These are phyloP conservation scores for Actinemys pallida DNA, from an alignment of 2,113 vertebrate genomes.

Conservation along the genomic window DNA sequence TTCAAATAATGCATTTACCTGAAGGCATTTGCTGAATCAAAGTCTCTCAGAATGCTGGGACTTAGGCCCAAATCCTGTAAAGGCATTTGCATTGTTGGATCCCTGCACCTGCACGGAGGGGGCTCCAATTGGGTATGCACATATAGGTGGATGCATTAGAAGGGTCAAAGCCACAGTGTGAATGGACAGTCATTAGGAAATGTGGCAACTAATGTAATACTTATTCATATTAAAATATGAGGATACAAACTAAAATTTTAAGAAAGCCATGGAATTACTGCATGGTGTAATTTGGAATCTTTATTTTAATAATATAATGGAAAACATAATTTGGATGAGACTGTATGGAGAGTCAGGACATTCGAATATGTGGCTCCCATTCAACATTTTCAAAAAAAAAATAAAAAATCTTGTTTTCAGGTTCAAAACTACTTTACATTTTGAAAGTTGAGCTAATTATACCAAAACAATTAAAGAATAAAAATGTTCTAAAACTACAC, in stretches of 20 bases:
- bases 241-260: not conserved
- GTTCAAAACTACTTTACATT: not conserved
- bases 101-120: not conserved
- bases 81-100: accelerated
- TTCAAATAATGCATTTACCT: not conserved
- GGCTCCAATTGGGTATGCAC: not conserved
- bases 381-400: not conserved
- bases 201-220: not conserved
- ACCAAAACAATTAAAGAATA: not conserved
- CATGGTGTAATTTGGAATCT: not conserved
- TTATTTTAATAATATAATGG: not conserved
- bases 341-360: not conserved
- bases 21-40: not conserved
- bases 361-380: not conserved
- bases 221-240: not conserved
- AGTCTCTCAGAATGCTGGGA: not conserved
- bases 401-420: not conserved
- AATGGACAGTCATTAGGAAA: not conserved
- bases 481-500: not conserved
- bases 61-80: not conserved
- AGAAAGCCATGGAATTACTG: not conserved
- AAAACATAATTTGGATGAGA: not conserved
- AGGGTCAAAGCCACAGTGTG: not conserved
- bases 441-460: not conserved
- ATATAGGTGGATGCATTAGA: not conserved